phyloP scores from a whole-genome alignment of 1,140 invertebrate species.

The Odontomachus brunneus region DNA sequence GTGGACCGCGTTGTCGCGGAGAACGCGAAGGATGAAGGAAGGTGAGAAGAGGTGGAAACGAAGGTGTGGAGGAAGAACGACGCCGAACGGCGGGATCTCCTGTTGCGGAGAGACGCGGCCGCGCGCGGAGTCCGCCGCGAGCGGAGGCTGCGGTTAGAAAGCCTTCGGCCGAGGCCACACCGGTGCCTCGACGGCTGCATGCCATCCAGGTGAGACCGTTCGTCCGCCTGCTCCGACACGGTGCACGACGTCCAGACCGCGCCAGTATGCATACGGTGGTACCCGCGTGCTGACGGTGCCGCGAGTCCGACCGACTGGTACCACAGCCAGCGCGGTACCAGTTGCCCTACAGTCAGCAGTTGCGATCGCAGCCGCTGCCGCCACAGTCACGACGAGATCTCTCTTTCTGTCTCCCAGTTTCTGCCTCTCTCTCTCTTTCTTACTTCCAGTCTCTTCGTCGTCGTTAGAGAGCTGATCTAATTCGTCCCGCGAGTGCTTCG shows the following conservation, averaged over 20 bases:
- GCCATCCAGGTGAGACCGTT: constrained; percentile 47
- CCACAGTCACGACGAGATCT: too few species aligned
- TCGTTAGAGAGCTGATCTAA: not conserved
- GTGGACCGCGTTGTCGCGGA: constrained; percentile 24
- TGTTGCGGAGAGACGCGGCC: constrained; percentile 29
- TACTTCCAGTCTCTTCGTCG: not conserved
- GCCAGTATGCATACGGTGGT: constrained; percentile 47
- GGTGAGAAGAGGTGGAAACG: constrained; percentile 24
- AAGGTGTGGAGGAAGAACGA: constrained; percentile 15
- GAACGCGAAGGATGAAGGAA: not conserved
- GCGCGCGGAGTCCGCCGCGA: constrained; percentile 12
- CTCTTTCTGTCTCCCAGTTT: too few species aligned
- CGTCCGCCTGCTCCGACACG: not conserved
- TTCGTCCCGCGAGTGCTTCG: too few species aligned
- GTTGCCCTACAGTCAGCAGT: constrained; percentile 1
- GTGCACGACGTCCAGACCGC: constrained; percentile 46
- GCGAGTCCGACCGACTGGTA: constrained; percentile 68
- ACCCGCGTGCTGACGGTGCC: constrained; percentile 62
- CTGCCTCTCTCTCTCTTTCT: not conserved
- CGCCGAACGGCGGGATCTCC: constrained; percentile 6
- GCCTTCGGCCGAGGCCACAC: constrained; percentile 60
- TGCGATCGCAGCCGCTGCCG: not conserved
- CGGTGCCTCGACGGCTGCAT: constrained; percentile 36
- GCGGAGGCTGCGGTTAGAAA: constrained; percentile 77
- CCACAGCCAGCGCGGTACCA: constrained; percentile 59